Percentiles rank a stretch among this genome's conserved stretches.
These are phyloP conservation scores for Poecilus cupreus DNA, from an alignment of 2,888 invertebrate genomes.

Conservation along the genomic window DNA sequence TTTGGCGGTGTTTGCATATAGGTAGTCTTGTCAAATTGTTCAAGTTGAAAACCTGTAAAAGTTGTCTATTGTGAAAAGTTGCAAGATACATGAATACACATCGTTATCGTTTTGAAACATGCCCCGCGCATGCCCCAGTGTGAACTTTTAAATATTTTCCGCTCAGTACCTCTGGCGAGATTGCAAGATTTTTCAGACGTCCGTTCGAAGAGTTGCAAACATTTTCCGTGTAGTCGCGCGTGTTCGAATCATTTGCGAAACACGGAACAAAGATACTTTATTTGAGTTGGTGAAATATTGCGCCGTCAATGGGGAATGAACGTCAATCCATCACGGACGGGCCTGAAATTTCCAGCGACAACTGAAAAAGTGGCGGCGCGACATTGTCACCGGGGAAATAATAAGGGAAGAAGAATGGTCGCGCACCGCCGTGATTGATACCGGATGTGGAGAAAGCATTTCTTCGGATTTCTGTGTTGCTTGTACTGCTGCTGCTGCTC, in stretches of 20 bases:
- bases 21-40: constrained; percentile 22
- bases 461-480: constrained; percentile 4
- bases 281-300: constrained; percentile 43
- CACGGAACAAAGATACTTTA: constrained; percentile 34
- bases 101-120: constrained; percentile 35
- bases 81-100: constrained; percentile 52
- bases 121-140: background rate
- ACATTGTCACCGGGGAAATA: constrained; percentile 64
- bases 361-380: constrained; percentile 40
- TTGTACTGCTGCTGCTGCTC: background rate
- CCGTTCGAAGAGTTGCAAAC: constrained; percentile 32
- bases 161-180: background rate
- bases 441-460: constrained; percentile 43
- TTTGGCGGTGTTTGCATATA: constrained; percentile 18
- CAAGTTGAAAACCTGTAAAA: constrained; percentile 38
- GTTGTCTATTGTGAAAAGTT: constrained; percentile 45
- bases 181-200: constrained; percentile 30
- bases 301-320: constrained; percentile 35
- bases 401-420: constrained; percentile 66
- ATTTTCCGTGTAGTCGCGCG: constrained; percentile 16
- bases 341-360: constrained; percentile 45
- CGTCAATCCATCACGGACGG: constrained; percentile 35
- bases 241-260: constrained; percentile 30
- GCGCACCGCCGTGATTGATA: constrained; percentile 63
- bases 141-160: constrained; percentile 39